Conservation (phyloP, 2,888 invertebrate species). For the Caenorhabditis plicata region DNA sequence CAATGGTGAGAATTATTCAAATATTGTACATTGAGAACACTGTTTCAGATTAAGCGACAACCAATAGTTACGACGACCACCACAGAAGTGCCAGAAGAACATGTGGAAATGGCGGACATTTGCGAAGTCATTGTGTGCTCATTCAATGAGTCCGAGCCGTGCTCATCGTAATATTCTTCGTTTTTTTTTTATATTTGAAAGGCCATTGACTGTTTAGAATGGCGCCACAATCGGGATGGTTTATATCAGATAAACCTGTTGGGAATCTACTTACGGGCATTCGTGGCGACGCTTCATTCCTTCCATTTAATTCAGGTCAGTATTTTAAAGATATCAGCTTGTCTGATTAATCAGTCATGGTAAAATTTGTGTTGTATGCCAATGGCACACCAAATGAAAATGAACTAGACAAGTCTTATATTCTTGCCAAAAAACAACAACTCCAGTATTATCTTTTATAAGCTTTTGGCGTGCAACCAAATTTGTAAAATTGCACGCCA, state of each 20-base stretch:
- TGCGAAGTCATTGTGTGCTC: constrained; percentile 49
- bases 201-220: constrained; percentile 13
- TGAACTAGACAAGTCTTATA: neutral
- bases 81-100: too few species aligned
- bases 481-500: too few species aligned
- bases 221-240: constrained; percentile 43
- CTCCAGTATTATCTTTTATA: too few species aligned
- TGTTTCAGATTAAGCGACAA: too few species aligned
- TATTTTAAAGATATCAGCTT: neutral
- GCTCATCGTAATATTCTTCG: constrained; percentile 22
- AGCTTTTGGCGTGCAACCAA: too few species aligned
- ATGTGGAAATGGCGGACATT: constrained; percentile 10
- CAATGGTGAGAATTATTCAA: constrained; percentile 5
- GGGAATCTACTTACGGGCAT: constrained; percentile 58
- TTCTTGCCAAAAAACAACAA: too few species aligned
- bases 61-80: constrained; percentile 1
- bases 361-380: too few species aligned
- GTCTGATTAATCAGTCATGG: too few species aligned
- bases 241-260: constrained; percentile 34
- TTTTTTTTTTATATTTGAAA: neutral
- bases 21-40: too few species aligned
- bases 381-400: too few species aligned
- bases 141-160: constrained; percentile 41
- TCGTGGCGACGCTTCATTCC: constrained; percentile 52
- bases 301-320: constrained; percentile 53